These are phyloP conservation scores for Cotesia congregata DNA, from an alignment of 2,888 invertebrate species.

Conservation along the genomic window DNA sequence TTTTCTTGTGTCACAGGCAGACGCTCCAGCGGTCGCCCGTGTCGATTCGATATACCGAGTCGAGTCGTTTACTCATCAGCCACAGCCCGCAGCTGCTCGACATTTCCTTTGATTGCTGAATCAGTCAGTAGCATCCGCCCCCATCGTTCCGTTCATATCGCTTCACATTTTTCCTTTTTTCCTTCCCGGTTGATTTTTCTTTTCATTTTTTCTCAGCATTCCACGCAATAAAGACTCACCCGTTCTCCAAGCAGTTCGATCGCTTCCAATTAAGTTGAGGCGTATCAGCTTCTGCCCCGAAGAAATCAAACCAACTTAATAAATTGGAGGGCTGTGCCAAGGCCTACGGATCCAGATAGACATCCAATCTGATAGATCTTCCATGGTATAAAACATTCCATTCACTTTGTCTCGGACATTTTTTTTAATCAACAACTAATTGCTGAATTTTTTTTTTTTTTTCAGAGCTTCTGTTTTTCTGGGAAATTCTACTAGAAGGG, in stretches of 20 bases:
- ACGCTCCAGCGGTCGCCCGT: not conserved
- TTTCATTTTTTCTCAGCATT: slow-evolving; percentile 4
- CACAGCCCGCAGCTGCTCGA: slow-evolving; percentile 45
- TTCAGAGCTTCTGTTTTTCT: not conserved
- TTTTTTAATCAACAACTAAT: not conserved
- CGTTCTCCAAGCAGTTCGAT: slow-evolving; percentile 24
- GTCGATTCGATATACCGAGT: slow-evolving; percentile 42
- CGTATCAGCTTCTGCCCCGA: slow-evolving; percentile 46
- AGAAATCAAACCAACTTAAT: slow-evolving; percentile 15
- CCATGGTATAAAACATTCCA: not conserved
- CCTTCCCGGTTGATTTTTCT: slow-evolving; percentile 1
- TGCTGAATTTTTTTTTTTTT: not conserved
- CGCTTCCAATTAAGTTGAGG: slow-evolving; percentile 47
- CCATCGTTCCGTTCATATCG: slow-evolving; percentile 38
- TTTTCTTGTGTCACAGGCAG: slow-evolving; percentile 12
- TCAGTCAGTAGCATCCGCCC: slow-evolving; percentile 44
- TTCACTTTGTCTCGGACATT: not conserved
- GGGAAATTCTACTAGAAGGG: not conserved
- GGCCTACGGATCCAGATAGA: slow-evolving; percentile 29
- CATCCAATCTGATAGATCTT: slow-evolving; percentile 14
- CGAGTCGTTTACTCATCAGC: slow-evolving; percentile 42
- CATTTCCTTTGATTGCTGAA: slow-evolving; percentile 47
- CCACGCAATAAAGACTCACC: not conserved
- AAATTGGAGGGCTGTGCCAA: slow-evolving; percentile 15
- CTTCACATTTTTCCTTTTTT: slow-evolving; percentile 26